phyloP scores from a whole-genome alignment of 1,140 invertebrate species.

The Coelopa frigida region DNA sequence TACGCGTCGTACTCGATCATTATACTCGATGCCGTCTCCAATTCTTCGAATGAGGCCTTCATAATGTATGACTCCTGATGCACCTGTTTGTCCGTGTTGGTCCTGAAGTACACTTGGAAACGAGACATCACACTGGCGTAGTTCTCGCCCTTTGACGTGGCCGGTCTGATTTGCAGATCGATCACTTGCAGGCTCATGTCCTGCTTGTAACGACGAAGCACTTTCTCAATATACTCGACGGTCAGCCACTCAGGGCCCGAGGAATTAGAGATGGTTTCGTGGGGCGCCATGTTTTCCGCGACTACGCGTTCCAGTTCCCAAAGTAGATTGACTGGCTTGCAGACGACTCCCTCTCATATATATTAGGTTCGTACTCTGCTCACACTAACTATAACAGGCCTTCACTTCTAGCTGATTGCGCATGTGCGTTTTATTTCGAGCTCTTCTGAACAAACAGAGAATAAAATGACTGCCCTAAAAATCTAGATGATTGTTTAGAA shows the following conservation, averaged over 20 bases:
- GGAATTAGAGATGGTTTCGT: too few relatives aligned
- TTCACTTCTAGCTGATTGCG: too few relatives aligned
- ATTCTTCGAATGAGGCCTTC: conserved; percentile 35
- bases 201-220: conserved; percentile 23
- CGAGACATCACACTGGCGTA: conserved; percentile 42
- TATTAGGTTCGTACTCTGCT: too few relatives aligned
- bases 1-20: conserved; percentile 27
- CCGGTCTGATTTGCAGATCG: conserved; percentile 27
- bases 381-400: too few relatives aligned
- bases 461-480: too few relatives aligned
- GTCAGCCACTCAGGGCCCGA: conserved; percentile 34
- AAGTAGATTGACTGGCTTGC: too few relatives aligned
- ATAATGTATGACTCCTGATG: conserved; percentile 28
- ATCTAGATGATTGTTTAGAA: too few relatives aligned
- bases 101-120: conserved; percentile 20
- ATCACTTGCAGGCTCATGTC: conserved; percentile 21
- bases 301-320: too few relatives aligned
- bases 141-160: conserved; percentile 39
- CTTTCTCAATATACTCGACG: conserved; percentile 24
- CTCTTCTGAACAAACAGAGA: too few relatives aligned
- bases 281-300: too few relatives aligned
- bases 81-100: conserved; percentile 10
- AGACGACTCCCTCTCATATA: too few relatives aligned
- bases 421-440: too few relatives aligned
- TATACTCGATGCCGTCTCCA: conserved; percentile 23